Base-by-base conservation (phyloP, 2,888 invertebrate genomes). In the Palloptera scutellata region DNA sequence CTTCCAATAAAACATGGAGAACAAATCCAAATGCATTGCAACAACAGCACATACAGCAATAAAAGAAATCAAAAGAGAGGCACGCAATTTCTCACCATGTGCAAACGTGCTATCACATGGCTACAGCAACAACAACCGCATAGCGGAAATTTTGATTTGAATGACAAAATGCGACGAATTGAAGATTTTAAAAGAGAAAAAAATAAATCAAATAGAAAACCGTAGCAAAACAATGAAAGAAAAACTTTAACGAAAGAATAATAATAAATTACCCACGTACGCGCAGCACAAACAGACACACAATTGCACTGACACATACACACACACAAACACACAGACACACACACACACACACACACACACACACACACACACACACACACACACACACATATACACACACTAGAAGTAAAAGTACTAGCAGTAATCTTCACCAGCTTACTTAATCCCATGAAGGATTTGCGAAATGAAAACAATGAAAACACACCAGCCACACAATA, bases 161-260 rank as follows among this genome's bases (percentile, higher is more conserved):
- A 66, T 17, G 58, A 45, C 48, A 48, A 13, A 52, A 61, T 69
- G 64, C 67, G 66, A 61, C 64, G 67, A 72, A 65, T 78, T 74
- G 75, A 76, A 76, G 74, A 74, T 72, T 55, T 17, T 67, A 68
- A 58, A 62, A 68, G 58, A 17, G 41, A 30, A 30, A 51, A 41
- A 58, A 17, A n/a, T n/a, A 17, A 66, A 52, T 42, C 1, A 53
- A 60, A 40, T 17, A 52, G 19, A 41, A 54, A 42, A 1, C 13
- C 15, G 19, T 13, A 45, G 2, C 1, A 10, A 41, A 15, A 9
- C n/a, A 41, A 19, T 40, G 15, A 17, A 41, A 40, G 19, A 9
- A 48, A 40, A 40, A 51, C 51, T 60, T 30, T 61, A 40, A 15
- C 41, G 48, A 19, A 51, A 19, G 51, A 52, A 61, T 42, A 53